Base-by-base conservation (phyloP, 1,140 invertebrate genomes). In the Octopus sinensis region DNA sequence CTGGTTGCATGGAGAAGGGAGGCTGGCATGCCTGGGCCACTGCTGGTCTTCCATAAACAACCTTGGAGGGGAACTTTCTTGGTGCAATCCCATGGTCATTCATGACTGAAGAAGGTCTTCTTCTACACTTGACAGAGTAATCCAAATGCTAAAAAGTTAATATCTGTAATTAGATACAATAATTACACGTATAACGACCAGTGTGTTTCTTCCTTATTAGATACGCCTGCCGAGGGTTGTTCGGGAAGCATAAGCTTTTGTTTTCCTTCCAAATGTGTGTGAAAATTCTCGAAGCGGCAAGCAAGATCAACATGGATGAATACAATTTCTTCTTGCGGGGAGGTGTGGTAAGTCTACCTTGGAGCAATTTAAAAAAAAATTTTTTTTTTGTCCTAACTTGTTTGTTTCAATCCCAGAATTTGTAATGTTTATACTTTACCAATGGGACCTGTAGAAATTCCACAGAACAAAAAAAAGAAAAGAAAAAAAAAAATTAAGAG, bases 221-320 rank as follows among this genome's bases (percentile, higher is more conserved):
- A 78, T 92, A 88, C 84, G 90, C 91, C 4, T 92, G 91, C 82
- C 89, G 91, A 79, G 91, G 90, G 81, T 82, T 92, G 80, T 91
- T 91, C 88, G 91, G 92, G 85, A 87, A 87, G 79, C 91, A 92
- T 85, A 91, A 91, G 83, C 83, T 92, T 6, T 86, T 92, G 13
- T 91, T 92, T 85, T 91, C 91, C 1, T 92, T 92, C 88, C 90
- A 92, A 89, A 92, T 92, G 88, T 92, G 91, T 86, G 87, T 89
- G 54, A 91, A 91, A 85, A 91, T 92, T 79, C 83, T 92, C n/a
- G 88, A 91, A 81, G 85, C 88, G 78, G 86, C 90, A 30, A 88
- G 87, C 10, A 91, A 92, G 84, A 83, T 92, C 23, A 91, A 91
- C 82, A 89, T 88, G 85, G 91, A 92, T 82, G 91, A 92, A 81